A percentile compares a stretch with the other conserved stretches of the same genome.
Conservation (phyloP, 1,140 invertebrate species). For the Cyrtorhinus lividipennis region DNA sequence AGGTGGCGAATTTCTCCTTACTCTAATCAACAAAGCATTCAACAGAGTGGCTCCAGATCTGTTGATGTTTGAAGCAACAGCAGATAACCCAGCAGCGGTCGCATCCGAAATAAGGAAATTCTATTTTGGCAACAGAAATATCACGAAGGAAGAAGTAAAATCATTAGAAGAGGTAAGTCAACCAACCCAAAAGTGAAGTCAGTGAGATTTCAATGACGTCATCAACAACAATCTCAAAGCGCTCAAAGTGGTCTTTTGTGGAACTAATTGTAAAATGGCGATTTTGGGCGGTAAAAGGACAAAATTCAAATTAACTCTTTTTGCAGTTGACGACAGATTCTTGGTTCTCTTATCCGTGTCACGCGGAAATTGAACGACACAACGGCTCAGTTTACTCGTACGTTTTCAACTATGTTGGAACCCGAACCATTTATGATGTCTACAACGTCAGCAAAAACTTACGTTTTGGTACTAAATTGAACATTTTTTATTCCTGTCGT, state of each 20-base stretch:
- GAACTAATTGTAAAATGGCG: too few species aligned
- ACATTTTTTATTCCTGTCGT: too few species aligned
- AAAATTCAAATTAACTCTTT: background rate
- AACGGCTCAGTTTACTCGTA: slow-evolving; percentile 13
- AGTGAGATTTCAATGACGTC: background rate
- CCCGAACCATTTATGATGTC: background rate
- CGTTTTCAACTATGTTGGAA: slow-evolving; percentile 12
- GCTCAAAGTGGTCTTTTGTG: too few species aligned
- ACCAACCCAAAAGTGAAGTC: background rate
- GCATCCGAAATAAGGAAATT: background rate
- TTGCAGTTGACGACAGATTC: slow-evolving; percentile 14
- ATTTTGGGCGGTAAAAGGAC: background rate
- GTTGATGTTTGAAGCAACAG: slow-evolving; percentile 13
- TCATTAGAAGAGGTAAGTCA: slow-evolving; percentile 11
- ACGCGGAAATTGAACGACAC: slow-evolving; percentile 7
- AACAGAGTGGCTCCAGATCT: slow-evolving; percentile 11
- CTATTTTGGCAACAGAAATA: slow-evolving; percentile 10
- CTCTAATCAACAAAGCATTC: slow-evolving; percentile 10
- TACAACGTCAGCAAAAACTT: background rate
- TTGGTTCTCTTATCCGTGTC: slow-evolving; percentile 10
- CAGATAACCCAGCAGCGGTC: background rate
- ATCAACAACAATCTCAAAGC: background rate
- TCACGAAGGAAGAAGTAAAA: slow-evolving; percentile 1
- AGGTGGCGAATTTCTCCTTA: slow-evolving; percentile 9
- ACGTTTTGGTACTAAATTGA: too few species aligned